Evolutionary conservation across 1,140 invertebrate genomes (phyloP), one percentile per base, ranked within the genome.

Genomic region (Agrypnia vestita): DNA sequence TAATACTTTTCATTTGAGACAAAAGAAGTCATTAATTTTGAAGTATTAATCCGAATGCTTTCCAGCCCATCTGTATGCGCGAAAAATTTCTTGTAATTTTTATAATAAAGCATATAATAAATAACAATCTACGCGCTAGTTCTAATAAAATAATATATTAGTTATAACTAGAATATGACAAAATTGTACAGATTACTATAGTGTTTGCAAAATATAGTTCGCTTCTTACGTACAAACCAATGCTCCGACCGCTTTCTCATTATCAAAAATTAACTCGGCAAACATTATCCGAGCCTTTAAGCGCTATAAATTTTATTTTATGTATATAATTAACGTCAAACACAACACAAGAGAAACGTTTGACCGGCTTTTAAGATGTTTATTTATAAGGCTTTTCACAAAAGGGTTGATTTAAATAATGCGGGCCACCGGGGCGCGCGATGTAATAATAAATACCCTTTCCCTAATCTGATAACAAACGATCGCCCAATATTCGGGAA

Each of bases 351-450:
- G 47, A 21, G 69, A 6, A 55, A 55, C 69, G 19, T 73, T 73
- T 73, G 47, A 35, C 47, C 21, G 21, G 64, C 69, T 55, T 73
- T 53, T 55, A 73, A 73, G 69, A 73, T 73, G 69, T 73, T 73
- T 73, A 55, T 73, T 73, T 73, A 73, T 73, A 35, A 21, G 69
- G 49, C 69, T 15, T 51, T 73, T n/a, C 49, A 73, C 69, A 73
- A 73, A 73, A 55, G 69, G 49, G 69, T 55, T 73, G 69, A 73
- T 73, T 73, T 73, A 73, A 73, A 73, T 73, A 73, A 73, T 25
- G 49, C 12, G 35, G 47, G 49, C 49, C 49, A 73, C 19, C 15
- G 47, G 49, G 49, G 47, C 69, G 4, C 0, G 25, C 49, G 25
- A 7, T 53, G n/a, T 55, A 73, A 25, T 35, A 73, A 69, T 13